Evolutionary conservation across 2,797 vertebrate genomes (phyloP).

Genomic region (Spizella passerina): DNA sequence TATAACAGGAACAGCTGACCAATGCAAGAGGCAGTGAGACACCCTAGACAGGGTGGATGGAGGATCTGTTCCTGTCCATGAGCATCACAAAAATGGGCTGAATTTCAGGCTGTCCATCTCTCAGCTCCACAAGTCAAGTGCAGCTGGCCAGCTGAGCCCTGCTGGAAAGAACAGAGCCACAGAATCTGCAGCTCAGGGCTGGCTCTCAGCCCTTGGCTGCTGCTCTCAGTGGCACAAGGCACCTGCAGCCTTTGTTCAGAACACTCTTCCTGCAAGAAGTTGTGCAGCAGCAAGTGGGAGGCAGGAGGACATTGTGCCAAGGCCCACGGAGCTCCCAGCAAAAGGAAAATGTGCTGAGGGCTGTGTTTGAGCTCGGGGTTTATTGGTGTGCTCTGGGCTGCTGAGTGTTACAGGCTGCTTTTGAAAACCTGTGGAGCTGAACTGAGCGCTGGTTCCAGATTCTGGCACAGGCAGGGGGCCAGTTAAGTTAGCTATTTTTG

Average conservation of each 20-base stretch:
- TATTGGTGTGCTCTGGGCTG: conserved; percentile 13
- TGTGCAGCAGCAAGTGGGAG: conserved; percentile 10
- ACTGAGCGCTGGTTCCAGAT: conserved; percentile 3
- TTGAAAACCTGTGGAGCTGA: conserved; percentile 41
- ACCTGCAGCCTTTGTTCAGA: neutral
- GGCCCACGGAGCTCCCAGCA: neutral
- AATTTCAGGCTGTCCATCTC: neutral
- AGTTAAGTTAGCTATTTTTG: conserved; percentile 43
- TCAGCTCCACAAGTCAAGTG: neutral
- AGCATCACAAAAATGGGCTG: neutral
- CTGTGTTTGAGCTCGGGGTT: conserved; percentile 4
- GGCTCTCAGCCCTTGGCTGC: neutral
- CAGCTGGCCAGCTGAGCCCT: neutral
- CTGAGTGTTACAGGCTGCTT: conserved; percentile 11
- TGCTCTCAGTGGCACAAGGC: neutral
- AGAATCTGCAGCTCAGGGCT: neutral
- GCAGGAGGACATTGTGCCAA: conserved; percentile 10
- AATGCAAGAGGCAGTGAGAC: neutral
- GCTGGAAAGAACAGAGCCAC: neutral
- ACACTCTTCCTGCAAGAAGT: neutral
- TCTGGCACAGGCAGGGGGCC: conserved; percentile 38
- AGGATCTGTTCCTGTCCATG: neutral
- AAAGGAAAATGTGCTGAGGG: neutral
- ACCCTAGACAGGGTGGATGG: neutral
- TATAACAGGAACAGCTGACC: neutral